Evolutionary conservation across 2,888 invertebrate species (phyloP), one percentile per base, ranked within the genome.

Genomic region (Scaptodrosophila latifasciaeformis): DNA sequence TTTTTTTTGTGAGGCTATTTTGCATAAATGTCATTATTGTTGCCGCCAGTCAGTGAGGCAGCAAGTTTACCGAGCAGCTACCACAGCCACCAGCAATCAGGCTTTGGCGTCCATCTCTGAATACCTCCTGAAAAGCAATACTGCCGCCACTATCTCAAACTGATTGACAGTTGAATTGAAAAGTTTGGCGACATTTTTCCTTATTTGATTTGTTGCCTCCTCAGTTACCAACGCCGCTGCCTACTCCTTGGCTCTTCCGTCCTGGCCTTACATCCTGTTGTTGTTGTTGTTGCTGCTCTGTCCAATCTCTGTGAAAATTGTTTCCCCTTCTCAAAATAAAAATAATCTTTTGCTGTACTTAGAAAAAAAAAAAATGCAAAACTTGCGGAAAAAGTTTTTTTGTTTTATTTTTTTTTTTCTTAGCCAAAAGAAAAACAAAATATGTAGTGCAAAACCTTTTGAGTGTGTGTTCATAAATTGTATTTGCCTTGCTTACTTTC

Each of bases 81-180:
- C 19, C 35, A 21, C 19, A 4, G 24, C 37, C 7, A 19, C 24
- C 19, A 19, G 57, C 31, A 39, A 19, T 46, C 40, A 35, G 35
- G 37, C 57, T 18, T 49, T 10, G 29, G 13, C 15, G 27, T 39
- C 19, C 10, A 39, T 45, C 70, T 67, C 75, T 68, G 44, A 65
- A 44, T 57, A 59, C 76, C 67, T 67, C 17, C 37, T n/a, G n/a
- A n/a, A n/a, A n/a, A n/a, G n/a, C n/a, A n/a, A n/a, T n/a, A n/a
- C n/a, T 10, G 15, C 17, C 13, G 13, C 74, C 64, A 82, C 81
- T 80, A 75, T 80, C 79, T 83, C 84, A 84, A 77, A 81, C 79
- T 83, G 83, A 83, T 83, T 83, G 83, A 83, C 83, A 84, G 83
- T 82, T 83, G 83, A 83, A 83, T 83, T 79, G 83, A 81, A 84